Evolutionary conservation across 2,888 invertebrate species (phyloP).

Genomic region (Papilio elwesi): DNA sequence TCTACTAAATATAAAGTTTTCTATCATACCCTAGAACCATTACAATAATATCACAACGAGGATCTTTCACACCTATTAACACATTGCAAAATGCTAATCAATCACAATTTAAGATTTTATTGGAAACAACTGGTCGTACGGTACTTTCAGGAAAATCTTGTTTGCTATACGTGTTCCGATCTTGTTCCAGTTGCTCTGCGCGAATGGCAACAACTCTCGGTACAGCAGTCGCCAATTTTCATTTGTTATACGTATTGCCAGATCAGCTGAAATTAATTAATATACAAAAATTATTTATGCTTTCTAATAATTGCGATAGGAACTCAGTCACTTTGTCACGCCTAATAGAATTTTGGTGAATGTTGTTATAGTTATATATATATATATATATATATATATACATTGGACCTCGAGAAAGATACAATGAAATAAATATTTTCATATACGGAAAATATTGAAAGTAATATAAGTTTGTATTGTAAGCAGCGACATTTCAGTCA

Average conservation of each 20-base stretch:
- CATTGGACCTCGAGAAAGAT: too few relatives aligned
- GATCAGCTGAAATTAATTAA: constrained; percentile 76
- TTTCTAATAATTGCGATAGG: not conserved
- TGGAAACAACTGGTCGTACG: constrained; percentile 69
- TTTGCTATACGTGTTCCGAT: constrained; percentile 80
- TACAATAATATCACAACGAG: constrained; percentile 35
- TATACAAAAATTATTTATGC: not conserved
- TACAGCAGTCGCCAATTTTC: constrained; percentile 86
- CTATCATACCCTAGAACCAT: constrained; percentile 27
- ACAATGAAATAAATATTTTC: too few relatives aligned
- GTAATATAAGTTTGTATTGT: too few relatives aligned
- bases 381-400: too few relatives aligned
- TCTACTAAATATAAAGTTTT: not conserved
- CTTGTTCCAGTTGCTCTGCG: constrained; percentile 82
- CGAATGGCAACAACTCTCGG: constrained; percentile 81
- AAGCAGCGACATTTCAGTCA: too few relatives aligned
- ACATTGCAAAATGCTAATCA: not conserved
- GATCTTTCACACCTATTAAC: not conserved
- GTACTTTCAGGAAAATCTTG: constrained; percentile 81
- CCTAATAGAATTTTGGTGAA: too few relatives aligned
- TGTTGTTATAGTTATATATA: too few relatives aligned
- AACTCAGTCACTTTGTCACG: too few relatives aligned
- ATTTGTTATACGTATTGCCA: constrained; percentile 82
- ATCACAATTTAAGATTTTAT: constrained; percentile 41
- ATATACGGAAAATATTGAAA: too few relatives aligned